Evolutionary conservation across 2,888 invertebrate species (phyloP), one percentile per base, ranked within the genome.

Genomic region (Coleophora flavipennella): DNA sequence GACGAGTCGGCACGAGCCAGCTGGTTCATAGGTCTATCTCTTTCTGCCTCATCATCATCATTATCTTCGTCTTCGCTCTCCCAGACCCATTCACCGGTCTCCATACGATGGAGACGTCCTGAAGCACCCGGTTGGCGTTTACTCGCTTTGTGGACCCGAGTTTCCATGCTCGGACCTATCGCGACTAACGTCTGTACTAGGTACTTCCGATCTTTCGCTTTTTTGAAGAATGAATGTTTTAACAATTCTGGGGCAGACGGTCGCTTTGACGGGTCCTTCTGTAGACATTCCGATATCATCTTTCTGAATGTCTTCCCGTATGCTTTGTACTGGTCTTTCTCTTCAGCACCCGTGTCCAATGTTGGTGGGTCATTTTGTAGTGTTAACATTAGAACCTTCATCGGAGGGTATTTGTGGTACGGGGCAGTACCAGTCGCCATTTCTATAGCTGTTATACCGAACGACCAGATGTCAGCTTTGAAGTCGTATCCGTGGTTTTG

Each of bases 371-470:
- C 99, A 68, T 99, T 99, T 85, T 99, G 99, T 43, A 99, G 86
- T 0, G 99, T 99, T 53, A 99, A 86, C 99, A 99, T 99, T 44
- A 99, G 88, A 43, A 99, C 96, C 84, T 99, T 99, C 99, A 99
- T 99, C 2, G 99, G 99, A 31, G 99, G 99, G 75, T 96, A 99
- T 75, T 98, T 99, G 83, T 99, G 99, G 79, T 99, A 99, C 1
- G 99, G 99, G 2, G 99, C 99, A 1, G 99, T 99, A 38, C 97
- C 97, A 13, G 97, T 96, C 3, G 99, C 99, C 92, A 99, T 93
- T 84, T 99, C 99, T 53, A 99, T 99, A 6, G 99, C 98, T 1
- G 99, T 98, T 51, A 98, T 97, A 31, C 97, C 97, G 72, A 97
- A 92, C 3, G 88, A 89, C 89, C 89, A 89, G 45, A 89, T 88